phyloP scores from a whole-genome alignment of 2,888 invertebrate species.

The Macrophya annulata region DNA sequence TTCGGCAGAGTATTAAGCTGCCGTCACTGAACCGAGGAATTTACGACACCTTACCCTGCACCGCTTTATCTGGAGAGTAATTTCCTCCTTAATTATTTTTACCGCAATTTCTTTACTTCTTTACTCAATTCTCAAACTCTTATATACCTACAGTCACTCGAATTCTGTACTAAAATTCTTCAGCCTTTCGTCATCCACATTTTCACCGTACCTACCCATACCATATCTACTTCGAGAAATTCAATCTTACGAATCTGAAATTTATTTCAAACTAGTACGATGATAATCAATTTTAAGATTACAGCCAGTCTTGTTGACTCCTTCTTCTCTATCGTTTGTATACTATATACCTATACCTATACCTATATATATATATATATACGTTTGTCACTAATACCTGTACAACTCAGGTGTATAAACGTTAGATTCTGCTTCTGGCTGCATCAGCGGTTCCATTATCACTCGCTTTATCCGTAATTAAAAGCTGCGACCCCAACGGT shows the following conservation, averaged over 20 bases:
- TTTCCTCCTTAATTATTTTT: conserved; percentile 55
- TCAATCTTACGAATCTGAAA: neutral
- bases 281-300: neutral
- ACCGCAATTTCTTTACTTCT: neutral
- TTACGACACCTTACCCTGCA: conserved; percentile 25
- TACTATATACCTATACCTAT: too few species aligned
- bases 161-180: neutral
- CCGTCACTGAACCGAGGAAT: conserved; percentile 63
- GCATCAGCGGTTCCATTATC: conserved; percentile 60
- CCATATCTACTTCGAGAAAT: neutral
- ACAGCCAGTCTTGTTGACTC: neutral
- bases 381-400: conserved; percentile 7
- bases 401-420: neutral
- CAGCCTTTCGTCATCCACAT: neutral
- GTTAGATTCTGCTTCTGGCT: conserved; percentile 29
- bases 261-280: neutral
- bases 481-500: conserved; percentile 46
- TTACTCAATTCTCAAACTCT: neutral
- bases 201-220: neutral
- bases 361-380: neutral
- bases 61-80: conserved; percentile 49
- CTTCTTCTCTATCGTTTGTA: neutral
- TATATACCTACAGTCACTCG: neutral
- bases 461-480: conserved; percentile 65
- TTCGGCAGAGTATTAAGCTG: conserved; percentile 70